Evolutionary conservation across 2,888 invertebrate species (phyloP).

Genomic region (Actias luna): DNA sequence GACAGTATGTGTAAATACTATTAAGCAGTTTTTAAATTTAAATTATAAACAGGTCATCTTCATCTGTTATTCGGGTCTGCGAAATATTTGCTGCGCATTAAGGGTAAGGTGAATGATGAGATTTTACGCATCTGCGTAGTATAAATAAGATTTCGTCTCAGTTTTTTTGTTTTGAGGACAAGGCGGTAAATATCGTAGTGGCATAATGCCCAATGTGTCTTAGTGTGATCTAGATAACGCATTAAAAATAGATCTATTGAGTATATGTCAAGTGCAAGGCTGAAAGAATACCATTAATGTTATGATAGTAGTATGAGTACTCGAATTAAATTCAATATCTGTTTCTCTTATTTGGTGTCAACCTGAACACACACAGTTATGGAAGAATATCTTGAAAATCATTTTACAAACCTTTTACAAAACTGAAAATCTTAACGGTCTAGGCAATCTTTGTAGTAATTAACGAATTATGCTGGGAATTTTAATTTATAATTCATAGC

Average conservation of each 20-base stretch:
- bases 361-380: too few relatives aligned
- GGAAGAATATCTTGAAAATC: too few relatives aligned
- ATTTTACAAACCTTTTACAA: too few relatives aligned
- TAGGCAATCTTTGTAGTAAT: too few relatives aligned
- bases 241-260: not conserved
- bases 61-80: not conserved
- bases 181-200: constrained; percentile 3
- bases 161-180: constrained; percentile 8
- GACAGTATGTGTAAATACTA: not conserved
- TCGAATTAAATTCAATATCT: too few relatives aligned
- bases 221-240: not conserved
- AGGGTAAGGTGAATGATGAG: not conserved
- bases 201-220: constrained; percentile 9
- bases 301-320: not conserved
- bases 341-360: too few relatives aligned
- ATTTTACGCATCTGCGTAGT: not conserved
- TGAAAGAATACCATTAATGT: not conserved
- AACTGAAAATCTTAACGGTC: too few relatives aligned
- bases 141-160: constrained; percentile 1
- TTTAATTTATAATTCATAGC: too few relatives aligned
- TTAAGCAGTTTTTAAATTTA: not conserved
- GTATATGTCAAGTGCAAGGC: constrained; percentile 11
- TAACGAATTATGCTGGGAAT: too few relatives aligned
- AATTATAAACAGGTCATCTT: constrained; percentile 3
- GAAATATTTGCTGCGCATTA: constrained; percentile 1